phyloP scores from a whole-genome alignment of 1,140 invertebrate genomes.

The Pachyrhynchus sulphureomaculatus region DNA sequence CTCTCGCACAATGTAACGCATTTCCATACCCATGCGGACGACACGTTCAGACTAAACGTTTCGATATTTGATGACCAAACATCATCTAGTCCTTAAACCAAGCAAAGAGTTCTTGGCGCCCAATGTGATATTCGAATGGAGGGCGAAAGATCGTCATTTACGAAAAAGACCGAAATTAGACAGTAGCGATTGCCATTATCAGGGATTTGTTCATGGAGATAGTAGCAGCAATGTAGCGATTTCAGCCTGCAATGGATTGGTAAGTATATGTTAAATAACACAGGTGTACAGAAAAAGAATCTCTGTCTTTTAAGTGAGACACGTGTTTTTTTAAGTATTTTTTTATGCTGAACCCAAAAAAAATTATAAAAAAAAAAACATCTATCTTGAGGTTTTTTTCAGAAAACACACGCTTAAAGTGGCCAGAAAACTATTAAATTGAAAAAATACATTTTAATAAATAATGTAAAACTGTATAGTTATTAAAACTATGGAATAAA shows the following conservation, averaged over 20 bases:
- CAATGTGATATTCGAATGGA: constrained; percentile 69
- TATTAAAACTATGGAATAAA: too few species aligned
- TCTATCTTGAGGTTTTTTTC: too few species aligned
- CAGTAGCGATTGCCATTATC: constrained; percentile 70
- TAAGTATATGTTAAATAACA: constrained; percentile 55
- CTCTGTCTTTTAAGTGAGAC: too few species aligned
- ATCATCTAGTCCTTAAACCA: constrained; percentile 59
- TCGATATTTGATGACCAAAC: constrained; percentile 56
- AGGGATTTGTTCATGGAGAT: constrained; percentile 69
- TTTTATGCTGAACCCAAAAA: too few species aligned
- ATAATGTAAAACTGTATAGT: too few species aligned
- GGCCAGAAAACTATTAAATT: too few species aligned
- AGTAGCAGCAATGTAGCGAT: constrained; percentile 68
- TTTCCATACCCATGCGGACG: constrained; percentile 50
- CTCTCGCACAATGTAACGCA: constrained; percentile 59
- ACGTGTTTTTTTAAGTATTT: too few species aligned
- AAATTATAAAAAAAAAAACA: too few species aligned
- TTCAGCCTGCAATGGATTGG: constrained; percentile 80
- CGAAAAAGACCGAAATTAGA: constrained; percentile 54
- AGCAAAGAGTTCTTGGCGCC: constrained; percentile 68
- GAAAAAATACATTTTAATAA: too few species aligned
- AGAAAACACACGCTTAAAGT: too few species aligned
- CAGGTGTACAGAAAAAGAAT: constrained; percentile 39
- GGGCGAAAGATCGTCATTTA: constrained; percentile 57
- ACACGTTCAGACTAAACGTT: constrained; percentile 59